These are phyloP conservation scores for Saccostrea echinata DNA, from an alignment of 1,140 invertebrate genomes.

Conservation along the genomic window DNA sequence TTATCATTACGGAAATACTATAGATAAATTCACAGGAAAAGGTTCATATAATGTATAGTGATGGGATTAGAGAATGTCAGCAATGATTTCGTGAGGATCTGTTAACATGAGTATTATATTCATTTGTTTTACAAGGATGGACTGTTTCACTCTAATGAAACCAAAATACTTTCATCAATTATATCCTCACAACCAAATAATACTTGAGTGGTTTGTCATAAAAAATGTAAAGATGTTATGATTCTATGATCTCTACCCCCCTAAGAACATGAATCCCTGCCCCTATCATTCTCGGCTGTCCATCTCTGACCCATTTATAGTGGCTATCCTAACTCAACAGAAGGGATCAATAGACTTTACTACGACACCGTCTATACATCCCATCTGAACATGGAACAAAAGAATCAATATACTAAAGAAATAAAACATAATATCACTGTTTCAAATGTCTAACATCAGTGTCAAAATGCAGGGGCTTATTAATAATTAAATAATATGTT, in stretches of 20 bases:
- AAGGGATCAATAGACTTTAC: not conserved
- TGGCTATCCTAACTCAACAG: not conserved
- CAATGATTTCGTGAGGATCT: too few relatives aligned
- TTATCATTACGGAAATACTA: too few relatives aligned
- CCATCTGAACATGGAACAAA: not conserved
- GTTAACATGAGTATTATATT: too few relatives aligned
- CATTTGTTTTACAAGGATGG: too few relatives aligned
- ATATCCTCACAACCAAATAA: too few relatives aligned
- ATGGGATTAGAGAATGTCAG: too few relatives aligned
- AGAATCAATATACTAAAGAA: conserved; percentile 13
- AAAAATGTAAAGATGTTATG: too few relatives aligned
- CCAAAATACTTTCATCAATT: too few relatives aligned
- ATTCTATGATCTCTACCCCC: not conserved
- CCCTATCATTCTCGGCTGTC: not conserved
- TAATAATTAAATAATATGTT: not conserved
- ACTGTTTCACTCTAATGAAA: too few relatives aligned
- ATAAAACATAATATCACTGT: conserved; percentile 11
- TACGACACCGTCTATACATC: not conserved
- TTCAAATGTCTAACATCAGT: conserved; percentile 9
- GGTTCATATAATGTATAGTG: too few relatives aligned
- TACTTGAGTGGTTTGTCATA: too few relatives aligned
- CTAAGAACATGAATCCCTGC: not conserved
- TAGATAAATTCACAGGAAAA: too few relatives aligned
- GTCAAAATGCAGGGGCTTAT: not conserved
- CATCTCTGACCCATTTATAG: not conserved